Percentiles rank a stretch among this genome's conserved stretches.
Evolutionary conservation across 2,113 vertebrate genomes (phyloP).

Genomic region (Gnathonemus longibarbis): DNA sequence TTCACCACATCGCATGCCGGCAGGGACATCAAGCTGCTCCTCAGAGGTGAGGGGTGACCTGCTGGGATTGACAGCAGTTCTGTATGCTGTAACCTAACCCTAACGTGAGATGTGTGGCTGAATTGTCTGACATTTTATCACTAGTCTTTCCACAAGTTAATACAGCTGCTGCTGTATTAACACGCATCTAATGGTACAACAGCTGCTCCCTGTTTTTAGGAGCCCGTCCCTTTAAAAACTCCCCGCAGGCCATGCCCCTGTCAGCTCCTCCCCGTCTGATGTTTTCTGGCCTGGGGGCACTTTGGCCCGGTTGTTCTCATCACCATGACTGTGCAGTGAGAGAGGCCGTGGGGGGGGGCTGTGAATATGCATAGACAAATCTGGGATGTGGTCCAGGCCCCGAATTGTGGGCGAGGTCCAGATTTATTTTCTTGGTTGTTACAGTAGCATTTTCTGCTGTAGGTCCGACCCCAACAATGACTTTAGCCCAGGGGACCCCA

Average conservation of each 20-base stretch:
- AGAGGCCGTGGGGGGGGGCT: neutral
- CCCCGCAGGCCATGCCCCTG: neutral
- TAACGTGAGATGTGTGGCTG: no score
- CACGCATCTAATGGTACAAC: neutral
- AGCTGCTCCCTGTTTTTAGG: neutral
- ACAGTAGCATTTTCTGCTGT: no score
- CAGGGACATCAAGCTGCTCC: constrained; percentile 92
- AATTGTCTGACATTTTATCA: no score
- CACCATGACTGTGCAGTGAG: neutral
- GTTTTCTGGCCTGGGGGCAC: neutral
- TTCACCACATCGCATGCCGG: constrained; percentile 94
- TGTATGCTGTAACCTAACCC: no score
- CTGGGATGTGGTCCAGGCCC: no score
- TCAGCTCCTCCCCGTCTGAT: neutral
- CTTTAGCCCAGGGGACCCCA: no score
- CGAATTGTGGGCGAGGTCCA: no score
- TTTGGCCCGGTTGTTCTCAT: neutral
- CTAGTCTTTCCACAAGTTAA: no score
- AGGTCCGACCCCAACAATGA: no score
- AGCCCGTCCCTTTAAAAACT: neutral
- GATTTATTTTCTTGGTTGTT: no score
- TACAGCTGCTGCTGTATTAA: neutral
- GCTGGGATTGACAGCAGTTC: neutral
- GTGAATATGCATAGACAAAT: no score
- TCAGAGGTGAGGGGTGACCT: constrained; percentile 69